A percentile compares a stretch with the other conserved stretches of the same genome.
phyloP scores from a whole-genome alignment of 2,888 invertebrate genomes.

The Odontocerum albicorne region DNA sequence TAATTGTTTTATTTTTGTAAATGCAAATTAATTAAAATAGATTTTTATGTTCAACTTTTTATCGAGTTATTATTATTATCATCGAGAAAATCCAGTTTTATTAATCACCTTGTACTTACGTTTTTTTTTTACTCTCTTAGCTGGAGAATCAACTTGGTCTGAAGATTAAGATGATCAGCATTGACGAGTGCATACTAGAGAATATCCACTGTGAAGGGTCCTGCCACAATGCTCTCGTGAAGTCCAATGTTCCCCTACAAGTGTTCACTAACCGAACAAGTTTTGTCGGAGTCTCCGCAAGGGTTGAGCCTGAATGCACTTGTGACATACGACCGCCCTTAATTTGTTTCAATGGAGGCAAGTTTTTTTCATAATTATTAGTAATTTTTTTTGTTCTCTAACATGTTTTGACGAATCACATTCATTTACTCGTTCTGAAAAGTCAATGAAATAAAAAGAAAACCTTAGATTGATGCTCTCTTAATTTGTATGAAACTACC shows the following conservation, averaged over 20 bases:
- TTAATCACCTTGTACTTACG: background rate
- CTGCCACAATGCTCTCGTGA: conserved; percentile 77
- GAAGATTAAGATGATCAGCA: conserved; percentile 83
- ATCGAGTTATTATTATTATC: no score
- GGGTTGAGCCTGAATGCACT: conserved; percentile 77
- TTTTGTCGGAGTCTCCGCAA: conserved; percentile 89
- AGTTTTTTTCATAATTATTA: no score
- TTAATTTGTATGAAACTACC: no score
- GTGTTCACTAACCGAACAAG: conserved; percentile 93
- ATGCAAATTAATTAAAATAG: no score
- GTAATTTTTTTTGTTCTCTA: no score
- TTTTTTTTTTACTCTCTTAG: conserved; percentile 41
- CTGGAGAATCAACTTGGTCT: conserved; percentile 72
- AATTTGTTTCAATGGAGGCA: conserved; percentile 79
- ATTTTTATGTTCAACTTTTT: no score
- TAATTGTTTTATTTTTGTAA: no score
- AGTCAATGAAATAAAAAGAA: no score
- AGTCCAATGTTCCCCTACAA: conserved; percentile 72
- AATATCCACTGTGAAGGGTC: conserved; percentile 71
- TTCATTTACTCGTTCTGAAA: no score
- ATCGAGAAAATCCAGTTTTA: no score
- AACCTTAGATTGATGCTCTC: no score
- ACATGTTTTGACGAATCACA: no score
- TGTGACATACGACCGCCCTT: conserved; percentile 61
- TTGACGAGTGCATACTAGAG: conserved; percentile 87